Evolutionary conservation across 2,797 vertebrate species (phyloP).

Genomic region (Rachycentron canadum): DNA sequence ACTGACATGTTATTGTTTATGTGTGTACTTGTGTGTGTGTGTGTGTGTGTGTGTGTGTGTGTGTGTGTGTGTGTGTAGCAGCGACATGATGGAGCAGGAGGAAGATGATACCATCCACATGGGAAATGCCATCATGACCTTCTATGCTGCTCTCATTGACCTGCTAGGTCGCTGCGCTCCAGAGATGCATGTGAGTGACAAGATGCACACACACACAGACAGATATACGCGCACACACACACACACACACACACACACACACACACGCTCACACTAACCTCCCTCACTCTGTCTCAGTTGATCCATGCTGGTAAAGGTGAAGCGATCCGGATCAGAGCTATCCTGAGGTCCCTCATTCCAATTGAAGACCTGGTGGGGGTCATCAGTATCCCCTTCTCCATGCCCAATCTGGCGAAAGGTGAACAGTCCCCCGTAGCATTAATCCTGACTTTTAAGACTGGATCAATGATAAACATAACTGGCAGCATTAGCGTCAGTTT

Average conservation of each 20-base stretch:
- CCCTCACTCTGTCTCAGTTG: conserved; percentile 79
- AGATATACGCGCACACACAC: conserved; percentile 1
- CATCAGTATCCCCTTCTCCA: conserved; percentile 95
- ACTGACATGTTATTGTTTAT: neutral
- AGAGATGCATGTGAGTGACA: conserved; percentile 94
- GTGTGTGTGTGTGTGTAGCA: conserved; percentile 65
- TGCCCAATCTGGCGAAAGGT: conserved; percentile 95
- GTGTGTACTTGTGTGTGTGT: conserved; percentile 31
- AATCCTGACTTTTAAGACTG: neutral
- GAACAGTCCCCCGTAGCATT: conserved; percentile 23
- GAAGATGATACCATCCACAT: conserved; percentile 97
- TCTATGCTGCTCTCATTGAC: conserved; percentile 96
- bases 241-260: neutral
- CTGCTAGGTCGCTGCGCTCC: conserved; percentile 95
- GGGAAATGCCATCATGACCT: conserved; percentile 98
- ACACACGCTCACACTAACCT: neutral
- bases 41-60: conserved; percentile 30
- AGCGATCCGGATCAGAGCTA: conserved; percentile 95
- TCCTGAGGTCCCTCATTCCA: conserved; percentile 94
- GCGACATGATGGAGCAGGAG: conserved; percentile 89
- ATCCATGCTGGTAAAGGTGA: conserved; percentile 97
- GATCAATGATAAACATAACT: neutral
- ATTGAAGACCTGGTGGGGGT: conserved; percentile 96
- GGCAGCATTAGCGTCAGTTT: neutral
- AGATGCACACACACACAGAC: conserved; percentile 1